Percentiles rank a stretch among this genome's conserved stretches.
These are phyloP conservation scores for Thunnus albacares DNA, from an alignment of 2,797 vertebrate species.

Conservation along the genomic window DNA sequence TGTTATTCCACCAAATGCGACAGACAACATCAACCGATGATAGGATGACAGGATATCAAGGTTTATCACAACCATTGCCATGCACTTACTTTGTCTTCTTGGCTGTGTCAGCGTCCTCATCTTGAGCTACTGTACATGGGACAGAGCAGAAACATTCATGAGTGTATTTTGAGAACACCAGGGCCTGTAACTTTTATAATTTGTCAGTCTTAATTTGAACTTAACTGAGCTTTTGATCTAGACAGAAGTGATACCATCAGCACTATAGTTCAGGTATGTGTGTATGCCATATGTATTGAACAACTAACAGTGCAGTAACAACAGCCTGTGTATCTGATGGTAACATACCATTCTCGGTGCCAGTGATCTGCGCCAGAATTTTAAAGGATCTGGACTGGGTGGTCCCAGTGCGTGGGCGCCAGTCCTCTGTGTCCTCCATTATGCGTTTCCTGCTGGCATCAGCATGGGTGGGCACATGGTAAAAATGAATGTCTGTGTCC, in stretches of 20 bases:
- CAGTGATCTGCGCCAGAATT: constrained; percentile 98
- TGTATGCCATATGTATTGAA: neutral
- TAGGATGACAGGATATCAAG: too few species aligned
- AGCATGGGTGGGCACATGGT: constrained; percentile 92
- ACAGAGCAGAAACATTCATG: neutral
- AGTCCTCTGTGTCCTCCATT: constrained; percentile 97
- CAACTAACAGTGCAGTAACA: neutral
- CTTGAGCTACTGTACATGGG: constrained; percentile 53
- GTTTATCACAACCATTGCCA: neutral
- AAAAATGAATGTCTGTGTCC: constrained; percentile 95
- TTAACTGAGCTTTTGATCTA: neutral
- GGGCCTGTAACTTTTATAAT: neutral
- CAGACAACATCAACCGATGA: neutral
- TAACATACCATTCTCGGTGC: constrained; percentile 90
- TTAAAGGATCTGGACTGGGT: constrained; percentile 98
- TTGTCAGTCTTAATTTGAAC: neutral
- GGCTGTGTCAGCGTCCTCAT: constrained; percentile 63
- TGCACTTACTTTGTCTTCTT: constrained; percentile 81
- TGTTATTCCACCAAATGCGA: constrained; percentile 17
- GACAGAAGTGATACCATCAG: neutral
- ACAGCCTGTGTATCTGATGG: neutral
- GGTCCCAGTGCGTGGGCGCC: constrained; percentile 94
- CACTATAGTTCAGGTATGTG: neutral
- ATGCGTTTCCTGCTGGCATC: constrained; percentile 97
- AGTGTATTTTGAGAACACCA: neutral